Evolutionary conservation across 2,113 vertebrate species (phyloP).

Genomic region (Mesitornis unicolor): DNA sequence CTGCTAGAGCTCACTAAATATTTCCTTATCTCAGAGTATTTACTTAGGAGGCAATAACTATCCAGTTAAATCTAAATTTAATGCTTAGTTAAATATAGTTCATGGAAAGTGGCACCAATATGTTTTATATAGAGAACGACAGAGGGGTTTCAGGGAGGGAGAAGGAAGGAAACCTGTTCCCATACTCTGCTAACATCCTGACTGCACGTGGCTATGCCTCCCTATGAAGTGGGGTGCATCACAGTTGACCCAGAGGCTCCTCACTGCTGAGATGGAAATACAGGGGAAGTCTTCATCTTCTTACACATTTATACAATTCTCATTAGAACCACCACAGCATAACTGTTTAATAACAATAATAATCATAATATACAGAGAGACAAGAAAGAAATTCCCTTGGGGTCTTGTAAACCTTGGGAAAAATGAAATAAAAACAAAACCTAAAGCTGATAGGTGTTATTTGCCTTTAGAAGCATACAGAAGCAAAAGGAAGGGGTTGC

Average conservation of each 20-base stretch:
- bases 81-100: constrained; percentile 78
- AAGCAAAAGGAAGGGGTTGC: neutral
- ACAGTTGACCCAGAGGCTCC: neutral
- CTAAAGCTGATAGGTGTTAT: neutral
- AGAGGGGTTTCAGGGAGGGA: constrained; percentile 32
- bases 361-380: neutral
- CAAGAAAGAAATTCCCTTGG: neutral
- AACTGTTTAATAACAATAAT: neutral
- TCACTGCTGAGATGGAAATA: neutral
- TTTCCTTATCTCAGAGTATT: constrained; percentile 74
- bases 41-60: constrained; percentile 74
- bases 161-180: neutral
- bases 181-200: neutral
- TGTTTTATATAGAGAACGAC: constrained; percentile 56
- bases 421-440: neutral
- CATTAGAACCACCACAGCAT: neutral
- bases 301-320: neutral
- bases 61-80: constrained; percentile 76
- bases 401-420: neutral
- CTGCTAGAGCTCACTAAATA: constrained; percentile 73
- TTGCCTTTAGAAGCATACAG: neutral
- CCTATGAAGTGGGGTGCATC: neutral
- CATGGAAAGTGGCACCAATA: constrained; percentile 71
- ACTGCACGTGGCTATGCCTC: neutral
- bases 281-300: neutral